Conservation (phyloP, 2,113 vertebrate species). For the Caretta caretta region DNA sequence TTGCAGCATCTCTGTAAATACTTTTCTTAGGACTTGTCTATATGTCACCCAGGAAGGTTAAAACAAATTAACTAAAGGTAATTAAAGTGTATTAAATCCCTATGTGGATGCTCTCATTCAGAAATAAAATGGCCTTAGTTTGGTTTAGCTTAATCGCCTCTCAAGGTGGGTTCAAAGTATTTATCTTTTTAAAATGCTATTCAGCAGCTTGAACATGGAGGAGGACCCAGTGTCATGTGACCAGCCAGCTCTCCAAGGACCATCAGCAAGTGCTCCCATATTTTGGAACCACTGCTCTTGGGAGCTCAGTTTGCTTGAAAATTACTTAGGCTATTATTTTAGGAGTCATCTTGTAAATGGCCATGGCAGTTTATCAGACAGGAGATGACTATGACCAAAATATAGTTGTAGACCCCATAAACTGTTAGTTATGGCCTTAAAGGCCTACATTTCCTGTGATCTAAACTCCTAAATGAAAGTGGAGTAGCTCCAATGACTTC, state of each 20-base stretch:
- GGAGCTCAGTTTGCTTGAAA: not conserved
- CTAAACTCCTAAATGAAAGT: not conserved
- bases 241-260: not conserved
- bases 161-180: no score
- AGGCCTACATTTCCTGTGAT: not conserved
- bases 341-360: not conserved
- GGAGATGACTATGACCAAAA: not conserved
- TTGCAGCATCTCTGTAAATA: not conserved
- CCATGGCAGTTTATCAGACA: not conserved
- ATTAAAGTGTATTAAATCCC: not conserved
- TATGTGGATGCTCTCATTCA: not conserved
- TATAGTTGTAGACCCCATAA: not conserved
- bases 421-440: not conserved
- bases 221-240: not conserved
- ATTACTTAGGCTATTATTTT: not conserved
- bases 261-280: not conserved
- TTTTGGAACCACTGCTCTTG: not conserved
- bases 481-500: not conserved
- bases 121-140: not conserved
- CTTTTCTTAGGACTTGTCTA: not conserved
- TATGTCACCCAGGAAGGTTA: not conserved
- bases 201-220: not conserved
- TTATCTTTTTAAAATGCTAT: not conserved
- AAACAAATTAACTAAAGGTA: not conserved
- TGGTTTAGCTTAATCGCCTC: not conserved